A percentile compares a stretch with the other conserved stretches of the same genome.
Evolutionary conservation across 2,797 vertebrate species (phyloP).

Genomic region (Trachurus trachurus): DNA sequence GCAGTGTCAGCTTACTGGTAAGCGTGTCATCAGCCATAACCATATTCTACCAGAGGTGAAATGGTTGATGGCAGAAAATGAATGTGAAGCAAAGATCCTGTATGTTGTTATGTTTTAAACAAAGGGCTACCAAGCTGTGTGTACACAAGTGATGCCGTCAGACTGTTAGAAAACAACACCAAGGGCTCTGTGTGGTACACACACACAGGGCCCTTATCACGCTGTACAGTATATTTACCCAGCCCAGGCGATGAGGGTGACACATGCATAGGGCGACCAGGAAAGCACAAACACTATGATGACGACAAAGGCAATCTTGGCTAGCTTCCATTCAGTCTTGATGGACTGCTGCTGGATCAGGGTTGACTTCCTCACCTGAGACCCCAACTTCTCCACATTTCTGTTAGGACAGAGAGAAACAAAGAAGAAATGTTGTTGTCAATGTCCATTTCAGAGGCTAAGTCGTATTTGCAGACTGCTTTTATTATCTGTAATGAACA

Average conservation of each 20-base stretch:
- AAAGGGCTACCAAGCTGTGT: background rate
- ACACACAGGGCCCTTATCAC: conserved; percentile 10
- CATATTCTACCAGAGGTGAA: conserved; percentile 6
- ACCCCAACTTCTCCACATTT: conserved; percentile 88
- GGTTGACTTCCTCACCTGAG: conserved; percentile 85
- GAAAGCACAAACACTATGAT: conserved; percentile 92
- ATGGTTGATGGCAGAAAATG: conserved; percentile 28
- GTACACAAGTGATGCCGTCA: background rate
- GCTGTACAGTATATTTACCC: conserved; percentile 85
- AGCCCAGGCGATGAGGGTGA: conserved; percentile 93
- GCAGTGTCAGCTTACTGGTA: background rate
- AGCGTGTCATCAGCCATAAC: conserved; percentile 22
- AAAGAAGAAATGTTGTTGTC: background rate
- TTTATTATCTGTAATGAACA: background rate
- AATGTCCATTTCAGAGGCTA: background rate
- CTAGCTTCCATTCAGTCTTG: conserved; percentile 92
- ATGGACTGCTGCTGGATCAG: conserved; percentile 88
- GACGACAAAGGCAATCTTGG: conserved; percentile 92
- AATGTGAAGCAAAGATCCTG: conserved; percentile 20
- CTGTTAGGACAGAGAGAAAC: conserved; percentile 65
- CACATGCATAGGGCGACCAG: conserved; percentile 93
- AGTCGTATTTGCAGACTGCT: background rate
- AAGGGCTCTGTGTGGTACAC: background rate
- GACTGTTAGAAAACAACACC: background rate
- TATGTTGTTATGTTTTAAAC: conserved; percentile 7